Base-by-base conservation (phyloP, 2,888 invertebrate species). In the Drosophila testacea region DNA sequence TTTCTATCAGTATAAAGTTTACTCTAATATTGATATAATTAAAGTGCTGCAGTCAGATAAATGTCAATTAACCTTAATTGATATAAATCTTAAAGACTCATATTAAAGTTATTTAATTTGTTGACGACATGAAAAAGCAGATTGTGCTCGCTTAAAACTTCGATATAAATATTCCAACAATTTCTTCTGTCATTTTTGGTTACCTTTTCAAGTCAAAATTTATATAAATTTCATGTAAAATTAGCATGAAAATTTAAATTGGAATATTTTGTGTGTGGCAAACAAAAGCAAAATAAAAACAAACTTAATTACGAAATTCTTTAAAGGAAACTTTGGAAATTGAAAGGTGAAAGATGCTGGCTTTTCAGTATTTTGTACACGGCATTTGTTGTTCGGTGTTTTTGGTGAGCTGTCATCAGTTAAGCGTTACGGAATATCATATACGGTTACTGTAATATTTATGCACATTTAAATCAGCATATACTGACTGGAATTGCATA, bases 401-500 rank as follows among this genome's bases (percentile, higher is more conserved):
- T 9, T 52, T 11, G 28, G 11, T 55, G 32, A 47, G 51, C 73
- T 66, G 64, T 70, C 52, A 54, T n/a, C 46, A 42, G 44, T 65
- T 32, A 54, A 47, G 27, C 65, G 65, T 66, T 75, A 51, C 55
- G 62, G n/a, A 50, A 67, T 57, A 47, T 59, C 54, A 36, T 39
- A 36, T 6, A 34, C 22, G 10, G 16, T 54, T 55, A 61, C 46
- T 67, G 38, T 41, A 60, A 50, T 65, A 74, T 75, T 69, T 55
- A 75, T 65, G 54, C 36, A 64, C 54, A 50, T 73, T 66, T 63
- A 42, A 74, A 60, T 50, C 62, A 52, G 55, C 62, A 57, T 65
- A 56, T 39, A 22, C 36, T 48, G 39, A 11, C 36, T 48, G 13
- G 13, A 6, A 30, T 5, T 9, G 22, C 34, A 44, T 44, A 64